These are phyloP conservation scores for Drosophila conformis DNA, from an alignment of 2,888 invertebrate species.

Conservation along the genomic window DNA sequence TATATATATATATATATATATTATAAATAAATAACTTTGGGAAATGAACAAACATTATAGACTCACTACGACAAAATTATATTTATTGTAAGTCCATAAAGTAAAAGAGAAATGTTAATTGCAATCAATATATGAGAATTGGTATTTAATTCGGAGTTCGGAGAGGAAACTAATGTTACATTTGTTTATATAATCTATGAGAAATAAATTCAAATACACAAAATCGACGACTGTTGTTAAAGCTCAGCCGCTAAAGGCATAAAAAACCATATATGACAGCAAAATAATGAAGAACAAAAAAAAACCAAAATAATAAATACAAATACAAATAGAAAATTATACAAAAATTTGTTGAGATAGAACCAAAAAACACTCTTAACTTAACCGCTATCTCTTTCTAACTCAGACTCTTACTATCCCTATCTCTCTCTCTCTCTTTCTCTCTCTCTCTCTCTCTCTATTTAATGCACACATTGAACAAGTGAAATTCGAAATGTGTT, in stretches of 20 bases:
- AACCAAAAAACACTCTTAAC: constrained; percentile 12
- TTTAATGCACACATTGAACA: constrained; percentile 35
- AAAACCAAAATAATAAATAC: constrained; percentile 9
- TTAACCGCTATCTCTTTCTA: constrained; percentile 14
- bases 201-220: constrained; percentile 37
- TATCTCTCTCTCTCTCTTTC: not conserved
- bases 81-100: constrained; percentile 31
- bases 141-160: constrained; percentile 39
- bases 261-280: constrained; percentile 24
- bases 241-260: constrained; percentile 64
- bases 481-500: constrained; percentile 46
- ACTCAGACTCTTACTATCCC: constrained; percentile 10
- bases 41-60: constrained; percentile 29
- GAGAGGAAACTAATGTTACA: constrained; percentile 69
- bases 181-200: constrained; percentile 84
- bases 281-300: constrained; percentile 3
- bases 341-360: constrained; percentile 56
- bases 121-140: constrained; percentile 44
- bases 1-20: not conserved
- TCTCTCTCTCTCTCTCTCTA: constrained; percentile 15
- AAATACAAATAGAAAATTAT: constrained; percentile 41
- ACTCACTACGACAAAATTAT: constrained; percentile 49
- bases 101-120: constrained; percentile 39
- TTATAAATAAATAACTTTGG: constrained; percentile 9
- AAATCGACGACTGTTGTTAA: constrained; percentile 72